These are phyloP conservation scores for Laodelphax striatellus DNA, from an alignment of 1,140 invertebrate species.

Conservation along the genomic window DNA sequence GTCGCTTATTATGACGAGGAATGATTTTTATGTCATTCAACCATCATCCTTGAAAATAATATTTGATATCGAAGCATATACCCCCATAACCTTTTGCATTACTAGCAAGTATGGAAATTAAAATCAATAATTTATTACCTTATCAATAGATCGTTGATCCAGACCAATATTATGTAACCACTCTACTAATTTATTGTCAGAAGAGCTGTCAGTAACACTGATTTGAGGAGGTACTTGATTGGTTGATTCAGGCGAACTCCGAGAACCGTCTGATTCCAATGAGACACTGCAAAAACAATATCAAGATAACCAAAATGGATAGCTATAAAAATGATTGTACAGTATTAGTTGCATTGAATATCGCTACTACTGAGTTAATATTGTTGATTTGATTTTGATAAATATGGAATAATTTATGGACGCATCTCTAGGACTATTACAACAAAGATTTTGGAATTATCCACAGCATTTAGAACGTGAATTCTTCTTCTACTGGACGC, in stretches of 20 bases:
- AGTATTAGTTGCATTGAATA: neutral
- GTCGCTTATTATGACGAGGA: no score
- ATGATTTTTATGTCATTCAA: no score
- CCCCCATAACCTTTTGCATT: no score
- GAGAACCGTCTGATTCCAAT: slow-evolving; percentile 17
- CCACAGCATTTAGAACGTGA: no score
- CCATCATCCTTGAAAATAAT: no score
- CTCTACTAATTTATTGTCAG: slow-evolving; percentile 37
- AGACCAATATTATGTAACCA: slow-evolving; percentile 46
- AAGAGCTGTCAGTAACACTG: slow-evolving; percentile 27
- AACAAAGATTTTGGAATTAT: no score
- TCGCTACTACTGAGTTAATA: neutral
- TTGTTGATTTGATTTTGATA: neutral
- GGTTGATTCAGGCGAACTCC: slow-evolving; percentile 9
- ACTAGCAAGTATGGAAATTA: no score
- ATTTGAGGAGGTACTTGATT: slow-evolving; percentile 26
- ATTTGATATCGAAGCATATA: no score
- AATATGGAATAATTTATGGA: neutral
- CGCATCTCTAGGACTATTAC: neutral
- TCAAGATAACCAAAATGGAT: neutral
- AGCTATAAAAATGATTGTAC: neutral
- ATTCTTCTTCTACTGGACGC: neutral
- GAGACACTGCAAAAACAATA: slow-evolving; percentile 10
- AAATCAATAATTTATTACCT: slow-evolving; percentile 33
- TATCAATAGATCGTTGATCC: slow-evolving; percentile 42